phyloP scores from a whole-genome alignment of 2,113 vertebrate genomes.

The Salvelinus alpinus region DNA sequence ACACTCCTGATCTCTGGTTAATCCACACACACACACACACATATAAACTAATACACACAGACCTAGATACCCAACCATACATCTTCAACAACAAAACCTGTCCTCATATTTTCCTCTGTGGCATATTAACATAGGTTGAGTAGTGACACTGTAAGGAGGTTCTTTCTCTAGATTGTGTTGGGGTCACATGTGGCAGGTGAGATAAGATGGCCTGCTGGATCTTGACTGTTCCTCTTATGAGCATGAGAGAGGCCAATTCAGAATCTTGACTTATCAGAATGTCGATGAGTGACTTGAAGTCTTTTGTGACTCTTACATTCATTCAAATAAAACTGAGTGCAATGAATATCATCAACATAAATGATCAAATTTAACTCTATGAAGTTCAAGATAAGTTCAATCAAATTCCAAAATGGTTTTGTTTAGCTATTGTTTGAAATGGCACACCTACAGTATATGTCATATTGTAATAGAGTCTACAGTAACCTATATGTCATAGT shows the following conservation, averaged over 20 bases:
- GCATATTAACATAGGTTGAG: neutral
- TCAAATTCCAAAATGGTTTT: neutral
- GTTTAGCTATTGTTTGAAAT: neutral
- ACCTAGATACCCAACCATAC: neutral
- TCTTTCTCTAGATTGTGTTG: neutral
- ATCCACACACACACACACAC: conserved; percentile 24
- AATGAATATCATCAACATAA: neutral
- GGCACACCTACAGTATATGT: neutral
- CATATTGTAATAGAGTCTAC: no score
- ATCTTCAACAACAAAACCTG: neutral
- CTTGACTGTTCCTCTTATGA: neutral
- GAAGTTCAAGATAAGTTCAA: neutral
- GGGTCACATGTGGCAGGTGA: neutral
- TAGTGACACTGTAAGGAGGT: neutral
- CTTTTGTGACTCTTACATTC: neutral
- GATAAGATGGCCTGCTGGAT: neutral
- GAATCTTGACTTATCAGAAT: neutral
- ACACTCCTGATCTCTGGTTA: conserved; percentile 45
- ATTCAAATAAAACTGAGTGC: neutral
- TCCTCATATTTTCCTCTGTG: neutral
- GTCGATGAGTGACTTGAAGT: no score
- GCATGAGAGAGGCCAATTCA: neutral
- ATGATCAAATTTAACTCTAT: neutral
- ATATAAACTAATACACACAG: neutral
- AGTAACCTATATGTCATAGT: no score